phyloP scores from a whole-genome alignment of 2,113 vertebrate genomes.

The Tupaia chinensis region DNA sequence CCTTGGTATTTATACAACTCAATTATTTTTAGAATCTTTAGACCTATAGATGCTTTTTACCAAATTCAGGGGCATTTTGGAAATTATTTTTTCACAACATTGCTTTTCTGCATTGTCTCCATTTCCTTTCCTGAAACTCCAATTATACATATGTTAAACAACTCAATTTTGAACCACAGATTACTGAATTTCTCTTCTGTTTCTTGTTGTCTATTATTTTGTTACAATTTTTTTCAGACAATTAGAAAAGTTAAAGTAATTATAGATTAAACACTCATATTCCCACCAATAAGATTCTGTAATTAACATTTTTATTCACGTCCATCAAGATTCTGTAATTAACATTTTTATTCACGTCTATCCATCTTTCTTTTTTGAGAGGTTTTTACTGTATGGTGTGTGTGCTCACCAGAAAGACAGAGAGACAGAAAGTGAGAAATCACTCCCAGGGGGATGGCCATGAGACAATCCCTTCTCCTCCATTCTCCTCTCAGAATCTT shows the following conservation, averaged over 20 bases:
- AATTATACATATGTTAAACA: not conserved
- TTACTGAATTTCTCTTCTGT: not conserved
- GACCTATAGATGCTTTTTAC: not conserved
- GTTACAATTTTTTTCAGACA: not conserved
- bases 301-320: not conserved
- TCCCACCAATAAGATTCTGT: not conserved
- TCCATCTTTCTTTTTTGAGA: not conserved
- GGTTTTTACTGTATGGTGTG: too few species aligned
- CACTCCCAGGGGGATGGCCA: too few species aligned
- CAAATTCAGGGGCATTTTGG: not conserved
- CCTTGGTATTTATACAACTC: not conserved
- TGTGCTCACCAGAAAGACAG: too few species aligned
- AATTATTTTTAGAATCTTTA: not conserved
- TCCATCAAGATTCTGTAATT: not conserved
- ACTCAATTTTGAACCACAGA: not conserved
- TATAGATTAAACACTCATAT: not conserved
- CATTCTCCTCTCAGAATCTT: too few species aligned
- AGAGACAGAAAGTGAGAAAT: too few species aligned
- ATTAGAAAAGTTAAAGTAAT: not conserved
- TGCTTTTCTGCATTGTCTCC: not conserved
- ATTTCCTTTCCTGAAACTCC: not conserved
- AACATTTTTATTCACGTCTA: not conserved
- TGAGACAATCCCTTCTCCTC: too few species aligned
- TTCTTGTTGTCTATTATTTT: not conserved
- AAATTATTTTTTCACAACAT: not conserved